phyloP scores from a whole-genome alignment of 2,888 invertebrate genomes.

The Tricholauxania praeusta region DNA sequence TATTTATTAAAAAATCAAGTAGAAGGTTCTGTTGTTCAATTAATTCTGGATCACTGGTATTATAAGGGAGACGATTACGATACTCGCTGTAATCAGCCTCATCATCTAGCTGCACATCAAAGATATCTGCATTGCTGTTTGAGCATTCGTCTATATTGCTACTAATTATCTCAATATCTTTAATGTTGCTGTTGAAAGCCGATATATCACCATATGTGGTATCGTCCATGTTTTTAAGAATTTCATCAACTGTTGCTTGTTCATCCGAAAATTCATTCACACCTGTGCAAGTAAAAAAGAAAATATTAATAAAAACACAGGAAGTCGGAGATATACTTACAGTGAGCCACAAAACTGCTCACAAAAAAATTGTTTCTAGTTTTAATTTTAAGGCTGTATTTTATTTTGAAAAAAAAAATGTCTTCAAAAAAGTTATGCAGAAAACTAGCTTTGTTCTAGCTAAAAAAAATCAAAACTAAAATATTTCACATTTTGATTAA shows the following conservation, averaged over 20 bases:
- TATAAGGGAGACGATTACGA: slow-evolving; percentile 60
- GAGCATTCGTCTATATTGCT: slow-evolving; percentile 39
- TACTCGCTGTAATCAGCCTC: slow-evolving; percentile 54
- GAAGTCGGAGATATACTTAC: background rate
- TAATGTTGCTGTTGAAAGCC: background rate
- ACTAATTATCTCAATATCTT: background rate
- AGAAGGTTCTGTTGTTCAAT: slow-evolving; percentile 63
- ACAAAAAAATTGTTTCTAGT: too few species aligned
- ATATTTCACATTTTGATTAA: too few species aligned
- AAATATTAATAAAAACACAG: background rate
- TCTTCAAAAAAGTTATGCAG: too few species aligned
- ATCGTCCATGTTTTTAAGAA: slow-evolving; percentile 61
- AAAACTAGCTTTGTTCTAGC: too few species aligned
- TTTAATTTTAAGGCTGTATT: too few species aligned
- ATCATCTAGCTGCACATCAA: slow-evolving; percentile 22
- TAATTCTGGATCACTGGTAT: slow-evolving; percentile 59
- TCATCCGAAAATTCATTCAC: slow-evolving; percentile 61
- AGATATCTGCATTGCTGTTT: slow-evolving; percentile 19
- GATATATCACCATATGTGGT: slow-evolving; percentile 53
- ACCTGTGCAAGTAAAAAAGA: slow-evolving; percentile 40
- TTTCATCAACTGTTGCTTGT: slow-evolving; percentile 64
- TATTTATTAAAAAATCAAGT: slow-evolving; percentile 63
- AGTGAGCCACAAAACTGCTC: too few species aligned
- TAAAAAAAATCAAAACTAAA: too few species aligned
- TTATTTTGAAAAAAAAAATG: too few species aligned